Evolutionary conservation across 2,888 invertebrate species (phyloP), one percentile per base, ranked within the genome.

Genomic region (Ormyrus rosae): DNA sequence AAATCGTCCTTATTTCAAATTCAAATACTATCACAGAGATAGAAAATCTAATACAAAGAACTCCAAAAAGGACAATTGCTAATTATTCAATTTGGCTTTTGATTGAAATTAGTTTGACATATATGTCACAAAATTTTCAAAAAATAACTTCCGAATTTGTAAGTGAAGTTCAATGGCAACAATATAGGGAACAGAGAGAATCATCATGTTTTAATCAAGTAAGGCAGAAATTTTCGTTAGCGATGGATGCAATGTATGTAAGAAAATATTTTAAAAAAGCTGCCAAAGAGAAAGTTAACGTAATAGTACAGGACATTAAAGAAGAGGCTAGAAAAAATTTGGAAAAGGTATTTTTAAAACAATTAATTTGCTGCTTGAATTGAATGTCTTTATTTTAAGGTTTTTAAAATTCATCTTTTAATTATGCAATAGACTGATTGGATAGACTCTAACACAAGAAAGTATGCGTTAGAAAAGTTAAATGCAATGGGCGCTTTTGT

Each of bases 171-270:
- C 89, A 89, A 45, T 91, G 91, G 13, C 90, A 86, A 76, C 87
- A 86, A 34, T 88, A 88, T 77, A 81, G 86, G 72, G 87, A 89
- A 78, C 89, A 91, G 0, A 84, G 91, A 53, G 91, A 97, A 97
- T 97, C 97, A 92, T 96, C 97, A 89, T 97, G 97, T 88, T 94
- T 96, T 50, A 96, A 96, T 84, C 94, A 95, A 19, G 93, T 95
- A 53, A 94, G 95, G 83, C 94, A 94, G 87, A 95, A 95, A 88
- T 92, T 96, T 90, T 93, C 94, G 19, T 94, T 95, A 78, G 94
- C 95, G 11, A 48, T 70, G 5, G 96, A 96, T 56, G 95, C 96
- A 11, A 92, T 96, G 6, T 97, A 96, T 91, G 96, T 97, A 11
- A 93, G 95, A 79, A 95, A 95, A 88, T 95, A 95, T 90, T 97